Percentiles rank a stretch among this genome's conserved stretches.
phyloP scores from a whole-genome alignment of 2,797 vertebrate species.

The Cirrhinus molitorella region DNA sequence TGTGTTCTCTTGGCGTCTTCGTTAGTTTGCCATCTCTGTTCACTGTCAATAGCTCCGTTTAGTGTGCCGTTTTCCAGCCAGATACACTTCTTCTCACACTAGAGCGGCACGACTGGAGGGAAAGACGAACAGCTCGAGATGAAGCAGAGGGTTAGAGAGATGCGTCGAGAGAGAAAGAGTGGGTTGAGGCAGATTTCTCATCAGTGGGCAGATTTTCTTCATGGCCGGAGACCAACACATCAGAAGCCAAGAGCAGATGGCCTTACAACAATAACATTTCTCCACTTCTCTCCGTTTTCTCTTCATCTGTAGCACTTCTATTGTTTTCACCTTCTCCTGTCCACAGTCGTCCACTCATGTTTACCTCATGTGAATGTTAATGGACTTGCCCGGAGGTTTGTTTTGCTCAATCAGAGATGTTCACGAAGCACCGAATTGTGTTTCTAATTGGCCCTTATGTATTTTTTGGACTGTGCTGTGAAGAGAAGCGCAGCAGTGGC shows the following conservation, averaged over 20 bases:
- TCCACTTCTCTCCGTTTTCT: slow-evolving; percentile 22
- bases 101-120: slow-evolving; percentile 17
- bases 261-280: slow-evolving; percentile 52
- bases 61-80: slow-evolving; percentile 14
- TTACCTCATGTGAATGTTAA: slow-evolving; percentile 18
- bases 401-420: not conserved
- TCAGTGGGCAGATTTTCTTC: slow-evolving; percentile 56
- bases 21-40: not conserved
- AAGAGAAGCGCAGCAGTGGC: slow-evolving; percentile 7
- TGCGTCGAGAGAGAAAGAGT: slow-evolving; percentile 27
- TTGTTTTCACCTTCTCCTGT: not conserved
- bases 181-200: slow-evolving; percentile 39
- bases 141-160: slow-evolving; percentile 9
- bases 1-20: slow-evolving; percentile 7
- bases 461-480: not conserved
- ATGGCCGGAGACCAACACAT: slow-evolving; percentile 53
- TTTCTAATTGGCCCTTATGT: not conserved
- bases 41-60: slow-evolving; percentile 15
- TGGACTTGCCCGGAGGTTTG: not conserved
- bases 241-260: slow-evolving; percentile 60
- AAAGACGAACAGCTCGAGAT: slow-evolving; percentile 39
- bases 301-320: not conserved
- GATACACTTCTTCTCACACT: not conserved
- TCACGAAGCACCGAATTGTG: not conserved
- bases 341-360: not conserved